These are phyloP conservation scores for Agapostemon virescens DNA, from an alignment of 2,888 invertebrate species.

Conservation along the genomic window DNA sequence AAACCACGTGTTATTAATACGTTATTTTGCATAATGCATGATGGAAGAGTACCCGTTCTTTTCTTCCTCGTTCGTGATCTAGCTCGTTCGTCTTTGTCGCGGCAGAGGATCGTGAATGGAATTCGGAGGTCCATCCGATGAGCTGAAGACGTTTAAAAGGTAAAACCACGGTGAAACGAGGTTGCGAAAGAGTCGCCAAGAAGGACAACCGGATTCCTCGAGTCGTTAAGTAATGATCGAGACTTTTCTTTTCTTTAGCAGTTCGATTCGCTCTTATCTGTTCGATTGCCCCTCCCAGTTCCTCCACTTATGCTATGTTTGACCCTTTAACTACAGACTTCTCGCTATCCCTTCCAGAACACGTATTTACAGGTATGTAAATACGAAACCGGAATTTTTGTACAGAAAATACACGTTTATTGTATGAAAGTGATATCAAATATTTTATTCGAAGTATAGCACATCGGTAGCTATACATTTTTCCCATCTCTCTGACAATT, in stretches of 20 bases:
- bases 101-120: slow-evolving; percentile 48
- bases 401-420: no score
- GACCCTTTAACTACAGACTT: background rate
- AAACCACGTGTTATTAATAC: slow-evolving; percentile 58
- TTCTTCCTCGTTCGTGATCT: slow-evolving; percentile 27
- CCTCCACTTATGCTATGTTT: background rate
- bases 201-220: slow-evolving; percentile 58
- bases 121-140: slow-evolving; percentile 45
- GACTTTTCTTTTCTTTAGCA: slow-evolving; percentile 24
- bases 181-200: slow-evolving; percentile 39
- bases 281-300: background rate
- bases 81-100: slow-evolving; percentile 54
- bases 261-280: slow-evolving; percentile 15
- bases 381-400: no score
- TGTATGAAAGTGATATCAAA: no score
- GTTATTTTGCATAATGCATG: slow-evolving; percentile 64
- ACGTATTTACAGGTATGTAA: no score
- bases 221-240: slow-evolving; percentile 36
- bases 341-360: background rate
- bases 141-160: slow-evolving; percentile 39
- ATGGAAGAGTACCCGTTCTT: slow-evolving; percentile 30
- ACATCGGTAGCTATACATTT: no score
- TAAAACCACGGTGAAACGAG: slow-evolving; percentile 24
- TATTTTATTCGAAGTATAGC: no score
- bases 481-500: no score